These are phyloP conservation scores for Agrilus cyanescens DNA, from an alignment of 2,888 invertebrate genomes.

Conservation along the genomic window DNA sequence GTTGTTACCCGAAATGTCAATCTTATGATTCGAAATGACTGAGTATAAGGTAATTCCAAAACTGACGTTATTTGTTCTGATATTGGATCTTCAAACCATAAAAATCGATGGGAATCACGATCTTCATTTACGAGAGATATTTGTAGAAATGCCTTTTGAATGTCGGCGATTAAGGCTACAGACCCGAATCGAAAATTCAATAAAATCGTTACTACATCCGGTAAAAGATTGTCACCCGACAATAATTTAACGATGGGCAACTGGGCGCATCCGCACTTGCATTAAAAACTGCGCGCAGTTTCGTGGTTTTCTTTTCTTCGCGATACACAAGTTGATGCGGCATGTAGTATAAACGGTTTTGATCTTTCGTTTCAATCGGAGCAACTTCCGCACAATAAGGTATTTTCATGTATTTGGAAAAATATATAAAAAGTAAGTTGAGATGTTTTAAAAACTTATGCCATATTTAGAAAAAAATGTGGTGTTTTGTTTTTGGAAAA, in stretches of 20 bases:
- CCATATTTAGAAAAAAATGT: too few relatives aligned
- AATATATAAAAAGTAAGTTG: too few relatives aligned
- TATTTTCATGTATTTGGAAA: too few relatives aligned
- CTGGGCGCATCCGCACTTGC: background rate
- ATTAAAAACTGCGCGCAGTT: slow-evolving; percentile 2
- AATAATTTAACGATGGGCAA: slow-evolving; percentile 3
- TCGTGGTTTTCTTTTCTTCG: slow-evolving; percentile 1
- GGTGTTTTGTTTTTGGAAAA: too few relatives aligned
- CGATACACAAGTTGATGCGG: background rate
- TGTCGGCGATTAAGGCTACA: slow-evolving; percentile 17
- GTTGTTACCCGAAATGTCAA: slow-evolving; percentile 11
- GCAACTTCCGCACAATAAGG: too few relatives aligned
- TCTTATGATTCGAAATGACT: slow-evolving; percentile 8
- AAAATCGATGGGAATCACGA: slow-evolving; percentile 17
- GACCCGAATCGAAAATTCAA: slow-evolving; percentile 9
- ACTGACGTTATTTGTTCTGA: too few relatives aligned
- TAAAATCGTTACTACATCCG: slow-evolving; percentile 11
- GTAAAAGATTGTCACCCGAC: slow-evolving; percentile 19
- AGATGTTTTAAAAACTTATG: too few relatives aligned
- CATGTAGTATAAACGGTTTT: slow-evolving; percentile 3
- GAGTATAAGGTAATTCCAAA: background rate
- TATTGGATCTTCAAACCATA: slow-evolving; percentile 19
- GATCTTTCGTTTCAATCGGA: too few relatives aligned
- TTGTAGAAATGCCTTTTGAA: slow-evolving; percentile 23
- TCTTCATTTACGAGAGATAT: slow-evolving; percentile 16